Evolutionary conservation across 2,888 invertebrate genomes (phyloP), one percentile per base, ranked within the genome.

Genomic region (Yponomeuta sedellus): DNA sequence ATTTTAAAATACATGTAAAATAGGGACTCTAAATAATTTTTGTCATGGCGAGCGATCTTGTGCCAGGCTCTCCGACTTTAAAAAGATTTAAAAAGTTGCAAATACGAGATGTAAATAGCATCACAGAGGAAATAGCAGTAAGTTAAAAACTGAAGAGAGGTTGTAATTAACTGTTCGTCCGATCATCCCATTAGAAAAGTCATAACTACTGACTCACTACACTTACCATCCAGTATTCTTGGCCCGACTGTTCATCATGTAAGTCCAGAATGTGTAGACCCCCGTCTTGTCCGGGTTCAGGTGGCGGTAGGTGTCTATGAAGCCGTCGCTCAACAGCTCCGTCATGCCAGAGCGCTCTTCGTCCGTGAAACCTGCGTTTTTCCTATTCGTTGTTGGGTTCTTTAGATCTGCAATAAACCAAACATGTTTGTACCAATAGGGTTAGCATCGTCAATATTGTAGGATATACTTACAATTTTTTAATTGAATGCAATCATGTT

Each of bases 221-320:
- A 59, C 92, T 91, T 83, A 96, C 98, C 99, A 99, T 82, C 99
- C 99, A 70, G 98, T 93, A 88, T 99, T 98, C 77, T 96, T 98
- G 11, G 94, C 92, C 65, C 99, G 92, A 10, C 97, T 93, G 82
- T 97, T 97, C 69, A 90, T 92, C 94, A 99, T 96, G 81, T 98
- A 99, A 0, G 97, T 95, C 99, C 99, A 99, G 84, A 96, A 99
- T 0, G 98, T 97, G 82, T 98, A 99, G 1, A 95, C 96, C 10
- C 92, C 95, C 8, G 92, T 94, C 75, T 93, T 91, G 10, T 97
- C 95, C 0, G 99, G 99, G 88, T 99, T 95, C 2, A 98, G 88
- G 70, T 94, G 92, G 39, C 99, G 92, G 85, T 94, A 99, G 0
- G 97, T 94, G 85, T 99, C 99, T 1, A 98, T 92, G 79, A 96